These are phyloP conservation scores for Gerris lacustris DNA, from an alignment of 2,888 invertebrate genomes.

Conservation along the genomic window DNA sequence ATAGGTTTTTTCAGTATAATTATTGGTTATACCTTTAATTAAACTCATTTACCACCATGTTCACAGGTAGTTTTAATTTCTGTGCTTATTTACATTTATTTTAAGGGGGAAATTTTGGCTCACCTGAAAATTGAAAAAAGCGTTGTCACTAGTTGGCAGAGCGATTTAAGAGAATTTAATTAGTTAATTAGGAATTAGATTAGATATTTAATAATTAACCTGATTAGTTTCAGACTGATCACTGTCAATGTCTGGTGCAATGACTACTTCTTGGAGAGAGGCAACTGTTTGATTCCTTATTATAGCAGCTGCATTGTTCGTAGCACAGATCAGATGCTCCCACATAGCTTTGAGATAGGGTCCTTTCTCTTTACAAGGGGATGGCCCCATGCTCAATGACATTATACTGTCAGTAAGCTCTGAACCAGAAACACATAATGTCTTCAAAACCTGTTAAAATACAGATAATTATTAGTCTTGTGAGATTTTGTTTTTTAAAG, in stretches of 20 bases:
- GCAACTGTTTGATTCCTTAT: slow-evolving; percentile 51
- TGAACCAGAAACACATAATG: slow-evolving; percentile 50
- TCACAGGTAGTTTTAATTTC: no score
- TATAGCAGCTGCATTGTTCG: slow-evolving; percentile 49
- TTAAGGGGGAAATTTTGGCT: no score
- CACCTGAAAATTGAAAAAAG: no score
- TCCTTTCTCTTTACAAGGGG: slow-evolving; percentile 32
- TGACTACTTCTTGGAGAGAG: slow-evolving; percentile 46
- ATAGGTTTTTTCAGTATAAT: no score
- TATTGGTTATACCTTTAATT: no score
- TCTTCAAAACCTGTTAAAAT: slow-evolving; percentile 45
- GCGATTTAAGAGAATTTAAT: no score
- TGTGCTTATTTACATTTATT: no score
- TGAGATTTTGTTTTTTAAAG: not conserved
- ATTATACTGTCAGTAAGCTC: slow-evolving; percentile 48
- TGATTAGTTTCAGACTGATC: slow-evolving; percentile 35
- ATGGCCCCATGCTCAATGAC: slow-evolving; percentile 35
- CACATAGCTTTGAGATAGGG: slow-evolving; percentile 45
- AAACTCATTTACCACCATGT: no score
- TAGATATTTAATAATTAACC: slow-evolving; percentile 16
- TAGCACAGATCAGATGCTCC: slow-evolving; percentile 52
- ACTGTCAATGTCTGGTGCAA: slow-evolving; percentile 37
- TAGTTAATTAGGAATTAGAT: no score
- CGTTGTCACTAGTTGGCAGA: no score
- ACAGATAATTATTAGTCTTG: not conserved